Percentiles rank a stretch among this genome's conserved stretches.
phyloP scores from a whole-genome alignment of 2,888 invertebrate species.

The Erebia epiphron region DNA sequence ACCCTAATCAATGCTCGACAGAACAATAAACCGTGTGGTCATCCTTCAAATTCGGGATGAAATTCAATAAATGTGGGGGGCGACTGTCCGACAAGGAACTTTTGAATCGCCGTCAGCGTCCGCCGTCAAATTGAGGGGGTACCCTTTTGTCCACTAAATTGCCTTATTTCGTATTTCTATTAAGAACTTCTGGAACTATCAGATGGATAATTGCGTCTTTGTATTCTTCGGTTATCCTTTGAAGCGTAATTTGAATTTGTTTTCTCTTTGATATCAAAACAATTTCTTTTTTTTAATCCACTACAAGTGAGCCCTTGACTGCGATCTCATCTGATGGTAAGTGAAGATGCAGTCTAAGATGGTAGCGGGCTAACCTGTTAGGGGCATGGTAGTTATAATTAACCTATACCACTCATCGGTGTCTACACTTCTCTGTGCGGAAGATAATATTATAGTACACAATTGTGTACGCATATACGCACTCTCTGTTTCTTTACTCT shows the following conservation, averaged over 20 bases:
- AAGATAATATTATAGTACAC: too few species aligned
- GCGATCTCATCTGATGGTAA: too few species aligned
- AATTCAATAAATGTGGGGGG: slow-evolving; percentile 77
- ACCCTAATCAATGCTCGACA: slow-evolving; percentile 67
- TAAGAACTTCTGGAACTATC: slow-evolving; percentile 75
- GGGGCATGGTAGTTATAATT: too few species aligned
- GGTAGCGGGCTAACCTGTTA: too few species aligned
- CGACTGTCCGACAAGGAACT: slow-evolving; percentile 71
- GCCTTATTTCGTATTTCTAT: slow-evolving; percentile 76
- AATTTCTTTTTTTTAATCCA: slow-evolving; percentile 33
- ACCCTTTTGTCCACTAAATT: slow-evolving; percentile 79
- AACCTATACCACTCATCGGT: too few species aligned
- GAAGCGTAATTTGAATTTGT: slow-evolving; percentile 41
- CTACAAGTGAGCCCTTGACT: too few species aligned
- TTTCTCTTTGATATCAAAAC: slow-evolving; percentile 50
- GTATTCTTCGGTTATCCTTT: slow-evolving; percentile 59
- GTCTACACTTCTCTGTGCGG: too few species aligned
- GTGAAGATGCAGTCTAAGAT: too few species aligned
- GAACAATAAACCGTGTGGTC: slow-evolving; percentile 76
- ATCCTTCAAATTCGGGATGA: slow-evolving; percentile 61
- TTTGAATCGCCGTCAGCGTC: slow-evolving; percentile 72
- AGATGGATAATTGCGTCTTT: slow-evolving; percentile 74
- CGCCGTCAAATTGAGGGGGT: slow-evolving; percentile 59
- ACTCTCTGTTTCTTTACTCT: too few species aligned
- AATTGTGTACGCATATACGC: too few species aligned